Evolutionary conservation across 1,140 invertebrate species (phyloP), one percentile per base, ranked within the genome.

Genomic region (Heterodera schachtii): DNA sequence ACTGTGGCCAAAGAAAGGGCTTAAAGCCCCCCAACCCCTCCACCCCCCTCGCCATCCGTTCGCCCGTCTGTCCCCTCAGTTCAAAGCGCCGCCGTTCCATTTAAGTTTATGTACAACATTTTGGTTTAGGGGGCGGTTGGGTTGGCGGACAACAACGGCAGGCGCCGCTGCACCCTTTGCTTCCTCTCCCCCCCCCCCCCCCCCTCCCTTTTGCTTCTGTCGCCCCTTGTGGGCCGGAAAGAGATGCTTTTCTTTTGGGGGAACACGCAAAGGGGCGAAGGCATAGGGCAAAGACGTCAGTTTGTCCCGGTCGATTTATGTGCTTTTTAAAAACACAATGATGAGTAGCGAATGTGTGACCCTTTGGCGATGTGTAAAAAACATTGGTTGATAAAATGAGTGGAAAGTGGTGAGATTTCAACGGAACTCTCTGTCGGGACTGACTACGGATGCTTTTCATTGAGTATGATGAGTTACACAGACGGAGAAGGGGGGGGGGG

Each of bases 51-150:
- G 21, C 69, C 69, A 64, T 64, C 57, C 57, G 52, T 52, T 13
- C 8, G 9, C 16, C 57, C 57, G 57, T 64, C 16, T 19, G 57
- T 60, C 57, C 57, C 5, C 21, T 46, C 69, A 43, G 11, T 43
- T 46, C 44, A 46, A 41, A n/a, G 69, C 69, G 31, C 31, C 31
- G 31, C 31, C 31, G 31, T 13, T n/a, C 69, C 69, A 71, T 71
- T 71, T 71, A 71, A 71, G 69, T 71, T 64, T 52, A 31, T 31
- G 31, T 31, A 64, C 57, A 64, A 13, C 11, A 64, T n/a, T 71
- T 71, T 69, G 67, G 16, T 9, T 71, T 71, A 41, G n/a, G 41
- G 19, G 9, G 69, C 3, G 21, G 69, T 13, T 16, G 44, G 69
- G 41, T 41, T 13, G 44, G 69, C 21, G 21, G 19, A 46, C 69